phyloP scores from a whole-genome alignment of 2,113 vertebrate genomes.

The Calidris pygmaea region DNA sequence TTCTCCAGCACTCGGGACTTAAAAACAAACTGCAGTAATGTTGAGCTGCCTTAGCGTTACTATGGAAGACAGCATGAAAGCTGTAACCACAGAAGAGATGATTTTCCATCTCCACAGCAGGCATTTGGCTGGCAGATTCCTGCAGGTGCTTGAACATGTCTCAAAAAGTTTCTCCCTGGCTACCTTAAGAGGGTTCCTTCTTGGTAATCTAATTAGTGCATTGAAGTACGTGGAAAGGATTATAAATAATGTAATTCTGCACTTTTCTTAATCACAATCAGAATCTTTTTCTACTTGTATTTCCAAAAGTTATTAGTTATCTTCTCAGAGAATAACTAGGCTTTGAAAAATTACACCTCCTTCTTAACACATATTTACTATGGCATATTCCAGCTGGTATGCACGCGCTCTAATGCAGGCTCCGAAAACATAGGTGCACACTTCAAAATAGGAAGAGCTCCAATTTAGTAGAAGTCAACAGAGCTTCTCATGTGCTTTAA shows the following conservation, averaged over 20 bases:
- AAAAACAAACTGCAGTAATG: background rate
- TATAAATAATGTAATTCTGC: background rate
- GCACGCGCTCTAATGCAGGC: background rate
- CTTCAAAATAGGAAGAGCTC: background rate
- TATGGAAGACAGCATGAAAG: background rate
- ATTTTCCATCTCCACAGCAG: conserved; percentile 21
- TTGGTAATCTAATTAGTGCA: background rate
- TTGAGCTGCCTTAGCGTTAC: background rate
- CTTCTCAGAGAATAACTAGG: background rate
- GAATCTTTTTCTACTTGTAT: background rate
- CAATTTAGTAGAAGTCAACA: background rate
- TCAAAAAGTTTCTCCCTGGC: background rate
- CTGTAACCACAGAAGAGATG: conserved; percentile 2
- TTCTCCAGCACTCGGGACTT: background rate
- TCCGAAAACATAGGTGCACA: background rate
- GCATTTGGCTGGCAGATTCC: background rate
- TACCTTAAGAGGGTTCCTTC: background rate
- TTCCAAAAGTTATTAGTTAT: background rate
- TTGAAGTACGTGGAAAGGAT: background rate
- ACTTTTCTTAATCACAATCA: background rate
- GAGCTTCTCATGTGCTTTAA: background rate
- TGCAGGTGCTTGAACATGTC: conserved; percentile 22
- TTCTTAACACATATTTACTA: background rate
- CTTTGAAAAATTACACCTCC: background rate
- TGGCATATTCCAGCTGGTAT: background rate